Evolutionary conservation across 2,888 invertebrate species (phyloP).

Genomic region (Globia sparganii): DNA sequence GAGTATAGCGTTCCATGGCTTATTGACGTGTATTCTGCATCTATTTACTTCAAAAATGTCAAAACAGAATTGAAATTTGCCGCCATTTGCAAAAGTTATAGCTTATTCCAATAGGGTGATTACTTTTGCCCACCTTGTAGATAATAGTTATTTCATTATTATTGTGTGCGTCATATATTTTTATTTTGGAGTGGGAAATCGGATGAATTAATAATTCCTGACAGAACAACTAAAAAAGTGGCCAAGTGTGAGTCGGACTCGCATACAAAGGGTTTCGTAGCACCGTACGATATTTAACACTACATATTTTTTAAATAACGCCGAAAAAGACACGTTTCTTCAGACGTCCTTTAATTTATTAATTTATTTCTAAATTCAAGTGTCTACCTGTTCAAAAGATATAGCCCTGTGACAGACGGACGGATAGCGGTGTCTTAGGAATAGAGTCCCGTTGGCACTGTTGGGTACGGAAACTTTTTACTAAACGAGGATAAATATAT

Average conservation of each 20-base stretch:
- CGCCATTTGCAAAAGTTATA: no score
- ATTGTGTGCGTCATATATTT: neutral
- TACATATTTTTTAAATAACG: no score
- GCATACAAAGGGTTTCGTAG: neutral
- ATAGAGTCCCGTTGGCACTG: neutral
- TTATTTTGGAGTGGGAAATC: neutral
- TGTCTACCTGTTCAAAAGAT: neutral
- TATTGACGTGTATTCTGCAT: no score
- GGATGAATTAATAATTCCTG: neutral
- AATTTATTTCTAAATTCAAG: neutral
- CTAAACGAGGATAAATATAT: neutral
- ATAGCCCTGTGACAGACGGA: neutral
- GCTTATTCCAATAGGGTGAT: no score
- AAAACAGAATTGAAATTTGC: no score
- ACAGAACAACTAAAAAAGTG: neutral
- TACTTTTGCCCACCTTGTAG: no score
- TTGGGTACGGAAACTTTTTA: neutral
- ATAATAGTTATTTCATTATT: neutral
- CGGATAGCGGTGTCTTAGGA: neutral
- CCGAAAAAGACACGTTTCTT: neutral
- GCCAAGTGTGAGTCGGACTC: neutral
- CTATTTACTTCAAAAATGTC: no score
- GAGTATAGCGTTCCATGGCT: no score
- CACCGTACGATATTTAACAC: neutral
- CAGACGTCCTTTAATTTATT: neutral